Percentiles rank a stretch among this genome's conserved stretches.
These are phyloP conservation scores for Cynaeus angustus DNA, from an alignment of 2,888 invertebrate species.

Conservation along the genomic window DNA sequence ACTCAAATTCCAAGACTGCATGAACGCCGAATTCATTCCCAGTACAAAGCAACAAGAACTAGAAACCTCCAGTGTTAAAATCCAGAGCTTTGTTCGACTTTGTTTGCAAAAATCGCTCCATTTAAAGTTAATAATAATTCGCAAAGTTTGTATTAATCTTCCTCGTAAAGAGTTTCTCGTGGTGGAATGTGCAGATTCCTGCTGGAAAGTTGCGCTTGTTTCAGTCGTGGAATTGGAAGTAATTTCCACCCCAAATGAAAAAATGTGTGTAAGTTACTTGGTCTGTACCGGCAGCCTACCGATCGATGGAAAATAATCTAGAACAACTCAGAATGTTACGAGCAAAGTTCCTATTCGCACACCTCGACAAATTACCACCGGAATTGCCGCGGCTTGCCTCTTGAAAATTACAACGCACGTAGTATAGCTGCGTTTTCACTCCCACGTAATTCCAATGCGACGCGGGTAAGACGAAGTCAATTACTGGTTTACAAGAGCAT, in stretches of 20 bases:
- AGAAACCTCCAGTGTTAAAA: constrained; percentile 2
- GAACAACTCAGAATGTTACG: constrained; percentile 57
- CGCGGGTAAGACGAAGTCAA: constrained; percentile 44
- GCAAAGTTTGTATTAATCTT: constrained; percentile 50
- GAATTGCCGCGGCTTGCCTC: constrained; percentile 51
- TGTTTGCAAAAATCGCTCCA: constrained; percentile 48
- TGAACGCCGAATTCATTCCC: constrained; percentile 14
- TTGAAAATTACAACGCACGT: constrained; percentile 51
- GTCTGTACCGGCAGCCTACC: constrained; percentile 44
- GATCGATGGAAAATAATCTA: constrained; percentile 62
- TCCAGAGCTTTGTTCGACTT: background rate
- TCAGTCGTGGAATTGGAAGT: constrained; percentile 37
- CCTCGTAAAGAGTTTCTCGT: constrained; percentile 40
- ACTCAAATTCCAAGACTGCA: too few relatives aligned
- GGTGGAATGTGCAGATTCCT: constrained; percentile 43
- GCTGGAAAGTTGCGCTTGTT: constrained; percentile 41
- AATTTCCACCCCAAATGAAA: constrained; percentile 51
- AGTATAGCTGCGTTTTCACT: constrained; percentile 45
- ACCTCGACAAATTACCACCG: constrained; percentile 53
- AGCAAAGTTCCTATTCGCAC: constrained; percentile 56
- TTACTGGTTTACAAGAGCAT: constrained; percentile 43
- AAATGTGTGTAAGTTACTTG: constrained; percentile 54
- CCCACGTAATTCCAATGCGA: constrained; percentile 44
- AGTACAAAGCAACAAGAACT: constrained; percentile 8
- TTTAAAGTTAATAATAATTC: constrained; percentile 53